Conservation (phyloP, 2,888 invertebrate species). For the Caenorhabditis macrosperma region DNA sequence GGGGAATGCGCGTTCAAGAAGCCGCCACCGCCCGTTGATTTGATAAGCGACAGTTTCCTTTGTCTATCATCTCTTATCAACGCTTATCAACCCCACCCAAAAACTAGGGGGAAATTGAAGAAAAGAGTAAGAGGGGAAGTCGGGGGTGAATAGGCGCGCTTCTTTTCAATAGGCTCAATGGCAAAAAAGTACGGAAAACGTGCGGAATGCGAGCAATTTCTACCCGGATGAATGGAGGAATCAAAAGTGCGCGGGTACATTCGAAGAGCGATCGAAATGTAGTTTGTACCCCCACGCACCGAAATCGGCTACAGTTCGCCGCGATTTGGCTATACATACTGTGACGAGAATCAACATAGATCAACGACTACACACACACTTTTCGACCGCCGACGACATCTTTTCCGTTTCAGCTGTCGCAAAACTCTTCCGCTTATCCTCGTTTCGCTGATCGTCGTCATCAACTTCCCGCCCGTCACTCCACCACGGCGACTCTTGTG, state of each 20-base stretch:
- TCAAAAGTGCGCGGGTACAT: slow-evolving; percentile 4
- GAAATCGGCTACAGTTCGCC: too few species aligned
- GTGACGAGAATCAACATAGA: too few species aligned
- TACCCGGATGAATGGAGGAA: slow-evolving; percentile 2
- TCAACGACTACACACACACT: too few species aligned
- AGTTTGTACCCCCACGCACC: too few species aligned
- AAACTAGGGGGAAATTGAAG: not conserved
- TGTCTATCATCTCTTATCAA: slow-evolving; percentile 11
- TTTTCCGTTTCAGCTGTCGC: too few species aligned
- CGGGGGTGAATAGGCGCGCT: slow-evolving; percentile 12
- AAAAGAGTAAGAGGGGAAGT: not conserved
- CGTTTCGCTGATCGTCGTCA: too few species aligned
- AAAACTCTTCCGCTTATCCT: too few species aligned
- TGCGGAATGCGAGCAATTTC: slow-evolving; percentile 7
- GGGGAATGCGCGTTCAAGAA: slow-evolving; percentile 9
- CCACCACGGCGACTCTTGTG: too few species aligned
- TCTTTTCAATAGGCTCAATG: not conserved
- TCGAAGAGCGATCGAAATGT: not conserved
- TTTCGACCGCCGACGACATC: too few species aligned
- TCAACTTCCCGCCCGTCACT: too few species aligned
- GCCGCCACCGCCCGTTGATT: not conserved
- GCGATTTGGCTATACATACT: too few species aligned
- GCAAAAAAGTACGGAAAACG: slow-evolving; percentile 40
- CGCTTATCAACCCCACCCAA: slow-evolving; percentile 22
- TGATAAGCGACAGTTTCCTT: slow-evolving; percentile 21